Evolutionary conservation across 2,797 vertebrate genomes (phyloP).

Genomic region (Hippopotamyrus pictus): DNA sequence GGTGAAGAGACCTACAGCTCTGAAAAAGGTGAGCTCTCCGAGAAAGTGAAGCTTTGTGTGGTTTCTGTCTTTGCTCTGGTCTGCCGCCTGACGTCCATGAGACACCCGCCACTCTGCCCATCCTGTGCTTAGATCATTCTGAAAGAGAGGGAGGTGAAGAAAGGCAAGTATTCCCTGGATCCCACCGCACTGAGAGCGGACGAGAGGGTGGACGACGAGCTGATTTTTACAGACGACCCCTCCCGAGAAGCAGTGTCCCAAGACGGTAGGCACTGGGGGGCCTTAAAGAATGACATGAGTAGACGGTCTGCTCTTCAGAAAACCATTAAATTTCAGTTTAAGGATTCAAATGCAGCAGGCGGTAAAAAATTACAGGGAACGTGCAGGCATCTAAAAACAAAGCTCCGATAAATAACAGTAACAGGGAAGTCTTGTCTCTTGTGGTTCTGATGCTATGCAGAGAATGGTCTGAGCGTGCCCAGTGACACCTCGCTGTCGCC

Average conservation of each 20-base stretch:
- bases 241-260: conserved; percentile 79
- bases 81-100: not conserved
- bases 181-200: conserved; percentile 68
- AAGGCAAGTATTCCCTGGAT: conserved; percentile 78
- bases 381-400: not conserved
- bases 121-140: conserved; percentile 80
- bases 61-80: not conserved
- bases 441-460: conserved; percentile 51
- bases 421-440: not conserved
- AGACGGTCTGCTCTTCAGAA: not conserved
- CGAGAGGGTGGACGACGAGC: conserved; percentile 71
- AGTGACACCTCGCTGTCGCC: conserved; percentile 93
- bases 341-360: not conserved
- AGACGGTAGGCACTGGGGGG: conserved; percentile 66
- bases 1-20: conserved; percentile 91
- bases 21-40: conserved; percentile 79
- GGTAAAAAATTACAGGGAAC: not conserved
- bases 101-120: not conserved
- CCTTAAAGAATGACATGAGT: not conserved
- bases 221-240: conserved; percentile 75
- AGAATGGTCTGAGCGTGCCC: conserved; percentile 85
- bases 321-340: not conserved
- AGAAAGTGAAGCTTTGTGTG: not conserved
- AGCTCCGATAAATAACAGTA: not conserved
- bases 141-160: conserved; percentile 96